Evolutionary conservation across 2,797 vertebrate species (phyloP), one percentile per base, ranked within the genome.

Genomic region (Acestrorhynchus altus): DNA sequence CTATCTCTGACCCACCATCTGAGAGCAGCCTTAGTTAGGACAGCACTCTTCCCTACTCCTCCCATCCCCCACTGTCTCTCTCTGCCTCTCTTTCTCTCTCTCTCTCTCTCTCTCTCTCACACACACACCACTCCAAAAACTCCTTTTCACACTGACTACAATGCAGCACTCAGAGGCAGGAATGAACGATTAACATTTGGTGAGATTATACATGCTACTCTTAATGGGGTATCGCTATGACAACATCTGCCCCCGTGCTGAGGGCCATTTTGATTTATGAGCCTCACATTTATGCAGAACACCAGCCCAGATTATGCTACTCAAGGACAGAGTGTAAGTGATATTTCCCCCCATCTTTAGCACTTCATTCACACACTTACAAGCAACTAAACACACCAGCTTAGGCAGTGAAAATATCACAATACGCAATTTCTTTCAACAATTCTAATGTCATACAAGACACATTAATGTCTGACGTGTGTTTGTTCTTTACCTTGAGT

Each of bases 181-280:
- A 70, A 68, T n/a, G 65, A 44, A 40, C 60, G 46, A 61, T 63
- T 72, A 68, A 61, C 13, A 72, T 63, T 61, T 47, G 51, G 67
- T 64, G 42, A 54, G 42, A 74, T 61, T 42, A 28, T 52, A 52
- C 76, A 78, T 57, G 22, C 39, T 24, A n/a, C 13, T 51, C 46
- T 65, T 80, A 71, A 76, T 78, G 61, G 35, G 18, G 52, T 11
- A 65, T 61, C 26, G 26, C 61, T 79, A 81, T 78, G 74, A 81
- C 56, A 83, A 79, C 66, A 67, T 75, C 56, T 68, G 72, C 61
- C 67, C 47, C 44, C 47, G 51, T 47, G 51, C 35, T 47, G 26
- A 16, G 70, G 54, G 40, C 31, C 15, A 6, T 13, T 78, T 70
- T 71, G 68, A 85, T 78, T 74, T 61, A 82, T n/a, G n/a, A 31